phyloP scores from a whole-genome alignment of 2,797 vertebrate genomes.

The Nothura maculosa region DNA sequence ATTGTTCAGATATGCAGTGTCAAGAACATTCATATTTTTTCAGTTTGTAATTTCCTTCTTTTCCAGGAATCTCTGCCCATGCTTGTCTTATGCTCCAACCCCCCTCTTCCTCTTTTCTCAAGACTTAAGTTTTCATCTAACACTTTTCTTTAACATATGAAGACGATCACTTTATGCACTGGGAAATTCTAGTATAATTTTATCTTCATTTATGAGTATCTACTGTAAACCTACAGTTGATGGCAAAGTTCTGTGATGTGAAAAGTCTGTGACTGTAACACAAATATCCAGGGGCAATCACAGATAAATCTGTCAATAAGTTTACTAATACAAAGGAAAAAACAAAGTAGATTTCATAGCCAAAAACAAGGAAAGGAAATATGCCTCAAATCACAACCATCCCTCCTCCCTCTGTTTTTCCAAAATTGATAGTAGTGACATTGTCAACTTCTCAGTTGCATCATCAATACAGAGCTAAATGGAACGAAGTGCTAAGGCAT shows the following conservation, averaged over 20 bases:
- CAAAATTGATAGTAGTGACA: neutral
- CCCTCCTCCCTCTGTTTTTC: neutral
- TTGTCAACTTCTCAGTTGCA: neutral
- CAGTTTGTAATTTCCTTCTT: neutral
- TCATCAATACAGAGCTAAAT: neutral
- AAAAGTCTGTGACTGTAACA: neutral
- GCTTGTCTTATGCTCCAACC: neutral
- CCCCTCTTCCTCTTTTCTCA: neutral
- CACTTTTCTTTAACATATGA: neutral
- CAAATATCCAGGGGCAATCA: neutral
- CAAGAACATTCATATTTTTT: neutral
- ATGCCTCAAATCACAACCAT: neutral
- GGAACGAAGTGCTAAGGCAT: neutral
- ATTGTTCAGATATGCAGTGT: neutral
- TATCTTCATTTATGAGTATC: neutral
- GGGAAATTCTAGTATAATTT: neutral
- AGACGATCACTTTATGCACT: fast-evolving
- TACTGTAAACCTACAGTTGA: neutral
- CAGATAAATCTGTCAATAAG: fast-evolving
- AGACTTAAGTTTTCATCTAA: neutral
- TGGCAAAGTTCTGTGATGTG: neutral
- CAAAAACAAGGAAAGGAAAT: neutral
- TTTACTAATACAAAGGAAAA: neutral
- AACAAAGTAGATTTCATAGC: neutral
- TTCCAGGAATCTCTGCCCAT: neutral